Percentiles rank a stretch among this genome's conserved stretches.
These are phyloP conservation scores for Zaprionus tsacasi DNA, from an alignment of 1,140 invertebrate genomes.

Conservation along the genomic window DNA sequence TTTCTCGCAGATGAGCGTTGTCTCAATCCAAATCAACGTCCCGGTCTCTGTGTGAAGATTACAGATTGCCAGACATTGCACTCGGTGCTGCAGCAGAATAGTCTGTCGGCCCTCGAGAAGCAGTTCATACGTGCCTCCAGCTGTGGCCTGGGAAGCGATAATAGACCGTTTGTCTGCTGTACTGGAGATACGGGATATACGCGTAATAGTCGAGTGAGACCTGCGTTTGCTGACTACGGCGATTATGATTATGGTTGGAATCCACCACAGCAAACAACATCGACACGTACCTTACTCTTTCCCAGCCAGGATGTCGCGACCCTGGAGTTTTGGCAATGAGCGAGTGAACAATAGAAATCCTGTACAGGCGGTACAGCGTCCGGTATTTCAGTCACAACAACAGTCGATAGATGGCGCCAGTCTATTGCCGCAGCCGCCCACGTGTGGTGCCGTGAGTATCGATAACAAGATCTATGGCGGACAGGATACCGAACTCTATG, in stretches of 20 bases:
- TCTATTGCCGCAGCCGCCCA: constrained; percentile 64
- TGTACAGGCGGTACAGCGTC: too few relatives aligned
- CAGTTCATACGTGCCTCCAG: constrained; percentile 63
- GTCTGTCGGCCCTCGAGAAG: constrained; percentile 43
- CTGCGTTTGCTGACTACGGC: constrained; percentile 38
- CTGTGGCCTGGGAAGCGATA: constrained; percentile 59
- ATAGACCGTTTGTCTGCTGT: constrained; percentile 70
- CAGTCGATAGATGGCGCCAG: constrained; percentile 50
- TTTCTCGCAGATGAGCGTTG: constrained; percentile 57
- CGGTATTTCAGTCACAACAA: constrained; percentile 6
- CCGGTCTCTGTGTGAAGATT: constrained; percentile 67
- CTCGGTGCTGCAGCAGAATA: constrained; percentile 56
- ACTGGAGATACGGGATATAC: constrained; percentile 70
- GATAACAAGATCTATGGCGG: constrained; percentile 78
- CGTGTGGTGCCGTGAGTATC: constrained; percentile 74
- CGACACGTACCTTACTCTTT: constrained; percentile 35
- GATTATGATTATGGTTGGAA: constrained; percentile 46
- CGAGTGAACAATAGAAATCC: constrained; percentile 6
- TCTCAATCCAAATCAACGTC: constrained; percentile 65
- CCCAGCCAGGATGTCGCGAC: constrained; percentile 20
- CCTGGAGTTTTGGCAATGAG: constrained; percentile 59
- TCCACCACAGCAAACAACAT: constrained; percentile 19
- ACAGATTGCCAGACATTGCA: constrained; percentile 68
- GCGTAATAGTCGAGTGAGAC: constrained; percentile 27
- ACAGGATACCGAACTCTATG: constrained; percentile 84